phyloP scores from a whole-genome alignment of 2,797 vertebrate species.

The Enteromius fasciolatus region DNA sequence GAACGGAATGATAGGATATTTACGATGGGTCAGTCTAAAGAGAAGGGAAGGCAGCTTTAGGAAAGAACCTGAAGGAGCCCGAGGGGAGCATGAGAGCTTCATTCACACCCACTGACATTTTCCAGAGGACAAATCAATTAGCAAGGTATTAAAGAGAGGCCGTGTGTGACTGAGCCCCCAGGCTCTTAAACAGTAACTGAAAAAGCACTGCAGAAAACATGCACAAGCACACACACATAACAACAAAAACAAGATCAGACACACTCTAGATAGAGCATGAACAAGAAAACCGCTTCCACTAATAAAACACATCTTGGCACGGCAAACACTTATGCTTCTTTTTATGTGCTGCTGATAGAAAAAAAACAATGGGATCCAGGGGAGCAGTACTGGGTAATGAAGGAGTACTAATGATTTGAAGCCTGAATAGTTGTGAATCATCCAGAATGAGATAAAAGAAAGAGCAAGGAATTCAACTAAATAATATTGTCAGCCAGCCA shows the following conservation, averaged over 20 bases:
- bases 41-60: constrained; percentile 16
- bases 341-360: neutral
- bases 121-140: constrained; percentile 56
- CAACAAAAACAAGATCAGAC: neutral
- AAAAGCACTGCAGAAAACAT: constrained; percentile 10
- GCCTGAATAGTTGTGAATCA: neutral
- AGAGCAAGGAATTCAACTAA: neutral
- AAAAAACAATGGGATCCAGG: constrained; percentile 17
- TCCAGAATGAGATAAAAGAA: neutral
- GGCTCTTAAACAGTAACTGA: constrained; percentile 35
- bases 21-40: constrained; percentile 25
- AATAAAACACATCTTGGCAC: neutral
- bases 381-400: constrained; percentile 19
- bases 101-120: constrained; percentile 52
- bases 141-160: constrained; percentile 35
- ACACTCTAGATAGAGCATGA: neutral
- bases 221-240: constrained; percentile 12
- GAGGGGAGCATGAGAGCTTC: constrained; percentile 18
- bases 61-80: neutral
- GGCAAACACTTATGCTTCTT: neutral
- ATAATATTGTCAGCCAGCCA: neutral
- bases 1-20: constrained; percentile 31
- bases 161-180: constrained; percentile 25
- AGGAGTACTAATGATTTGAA: constrained; percentile 19
- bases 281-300: constrained; percentile 8